Base-by-base conservation (phyloP, 53 echinoderm and acorn worm species). In the Luidia sarsii region DNA sequence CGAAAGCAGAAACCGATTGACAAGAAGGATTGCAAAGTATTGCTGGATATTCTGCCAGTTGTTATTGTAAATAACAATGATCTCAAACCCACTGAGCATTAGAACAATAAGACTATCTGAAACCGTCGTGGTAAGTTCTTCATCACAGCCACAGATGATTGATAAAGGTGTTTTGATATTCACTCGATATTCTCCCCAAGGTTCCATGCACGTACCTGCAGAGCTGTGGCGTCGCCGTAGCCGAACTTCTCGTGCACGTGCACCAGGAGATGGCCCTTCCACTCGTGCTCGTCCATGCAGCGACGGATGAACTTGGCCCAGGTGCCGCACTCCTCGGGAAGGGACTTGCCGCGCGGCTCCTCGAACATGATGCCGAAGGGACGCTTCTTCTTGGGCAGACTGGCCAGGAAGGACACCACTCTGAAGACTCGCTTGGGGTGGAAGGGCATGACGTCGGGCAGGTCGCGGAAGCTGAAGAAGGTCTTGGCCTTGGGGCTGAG, bases 211-310 rank as follows among this genome's bases (percentile, higher is more conserved):
- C 80, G 30, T n/a, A 87, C 87, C 71, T 87, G 69, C 11, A 87
- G 83, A 19, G 70, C 50, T 20, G 63, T 50, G 37, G 50, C 57
- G 33, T 87, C 71, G 11, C 62, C 33, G 71, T 62, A 83, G 34
- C 87, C 87, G 31, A 70, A 87, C 52, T 87, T 69, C 82, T 87
- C 82, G 53, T 87, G 87, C 1, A 82, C 71, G n/a, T 87, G 87
- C 7, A 87, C 59, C 46, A 87, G 65, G 14, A 87, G 61, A 24
- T 87, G 63, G 13, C 71, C 82, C 10, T 87, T 64, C 82, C 82
- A 87, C n/a, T 71, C 52, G 64, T 83, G 36, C 10, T 71, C 50
- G 4, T 82, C 55, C 87, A 87, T 87, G n/a, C 57, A 49, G 23
- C 50, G 68, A 14, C 82, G 82, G 63, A 87, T 70, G 41, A 45